Conservation (phyloP, 1,140 invertebrate species). For the Trypoxylus dichotomus region DNA sequence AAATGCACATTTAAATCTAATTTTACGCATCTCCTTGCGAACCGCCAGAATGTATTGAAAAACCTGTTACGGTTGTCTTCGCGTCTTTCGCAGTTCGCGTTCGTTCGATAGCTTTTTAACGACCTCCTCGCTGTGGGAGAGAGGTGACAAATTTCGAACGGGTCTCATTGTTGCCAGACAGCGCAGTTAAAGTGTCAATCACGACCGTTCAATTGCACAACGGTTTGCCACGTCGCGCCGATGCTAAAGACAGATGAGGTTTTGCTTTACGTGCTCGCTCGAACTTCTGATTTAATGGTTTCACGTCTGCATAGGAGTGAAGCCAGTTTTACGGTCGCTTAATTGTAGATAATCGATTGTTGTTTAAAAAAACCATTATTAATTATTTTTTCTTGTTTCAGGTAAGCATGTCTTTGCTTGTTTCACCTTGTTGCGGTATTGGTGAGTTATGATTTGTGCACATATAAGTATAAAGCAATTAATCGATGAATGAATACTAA, state of each 20-base stretch:
- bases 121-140: neutral
- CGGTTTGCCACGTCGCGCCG: neutral
- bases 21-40: neutral
- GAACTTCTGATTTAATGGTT: conserved; percentile 3
- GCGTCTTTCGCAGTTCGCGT: neutral
- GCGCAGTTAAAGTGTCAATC: conserved; percentile 32
- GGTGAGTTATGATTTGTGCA: neutral
- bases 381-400: neutral
- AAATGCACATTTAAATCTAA: neutral
- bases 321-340: neutral
- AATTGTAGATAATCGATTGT: neutral
- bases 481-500: too few relatives aligned
- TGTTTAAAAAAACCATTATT: neutral
- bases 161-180: conserved; percentile 25
- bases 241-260: conserved; percentile 1
- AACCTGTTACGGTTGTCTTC: conserved; percentile 1
- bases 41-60: neutral
- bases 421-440: neutral
- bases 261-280: neutral
- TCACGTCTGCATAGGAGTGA: neutral
- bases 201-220: conserved; percentile 20
- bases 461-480: too few relatives aligned
- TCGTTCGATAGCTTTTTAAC: conserved; percentile 7
- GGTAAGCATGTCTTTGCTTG: neutral
- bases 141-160: conserved; percentile 31